Evolutionary conservation across 2,888 invertebrate species (phyloP).

Genomic region (Lasioglossum marginatum): DNA sequence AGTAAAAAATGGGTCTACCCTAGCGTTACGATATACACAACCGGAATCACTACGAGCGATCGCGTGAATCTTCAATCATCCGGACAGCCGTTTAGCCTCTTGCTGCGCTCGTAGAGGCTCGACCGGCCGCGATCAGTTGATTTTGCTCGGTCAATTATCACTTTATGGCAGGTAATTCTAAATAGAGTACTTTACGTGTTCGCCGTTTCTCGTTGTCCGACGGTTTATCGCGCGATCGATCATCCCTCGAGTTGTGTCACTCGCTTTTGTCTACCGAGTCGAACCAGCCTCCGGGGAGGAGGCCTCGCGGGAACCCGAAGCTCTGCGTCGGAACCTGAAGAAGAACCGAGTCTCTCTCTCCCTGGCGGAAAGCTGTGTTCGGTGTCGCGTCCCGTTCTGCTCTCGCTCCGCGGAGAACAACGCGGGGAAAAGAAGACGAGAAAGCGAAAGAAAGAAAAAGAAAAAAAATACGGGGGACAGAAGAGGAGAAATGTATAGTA

Average conservation of each 20-base stretch:
- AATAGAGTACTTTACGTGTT: constrained; percentile 33
- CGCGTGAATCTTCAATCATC: constrained; percentile 28
- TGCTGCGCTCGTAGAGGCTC: not conserved
- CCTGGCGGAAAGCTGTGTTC: constrained; percentile 37
- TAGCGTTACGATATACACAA: constrained; percentile 54
- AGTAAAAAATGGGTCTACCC: constrained; percentile 47
- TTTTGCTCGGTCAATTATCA: constrained; percentile 43
- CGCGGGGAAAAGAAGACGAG: not conserved
- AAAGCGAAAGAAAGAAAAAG: not conserved
- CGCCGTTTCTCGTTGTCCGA: constrained; percentile 13
- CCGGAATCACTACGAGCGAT: constrained; percentile 51
- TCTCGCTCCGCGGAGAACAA: constrained; percentile 15
- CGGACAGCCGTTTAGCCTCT: constrained; percentile 8
- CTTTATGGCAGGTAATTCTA: constrained; percentile 58
- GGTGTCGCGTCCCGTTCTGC: constrained; percentile 16
- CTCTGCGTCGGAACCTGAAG: not conserved
- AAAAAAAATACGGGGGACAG: not conserved
- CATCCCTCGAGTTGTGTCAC: constrained; percentile 27
- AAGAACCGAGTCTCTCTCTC: constrained; percentile 44
- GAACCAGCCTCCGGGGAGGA: constrained; percentile 16
- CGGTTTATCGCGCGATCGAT: constrained; percentile 25
- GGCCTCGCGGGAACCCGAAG: not conserved
- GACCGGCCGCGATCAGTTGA: constrained; percentile 19
- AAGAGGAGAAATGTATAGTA: constrained; percentile 6
- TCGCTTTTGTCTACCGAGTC: not conserved